These are phyloP conservation scores for Nicator chloris DNA, from an alignment of 2,113 vertebrate species.

Conservation along the genomic window DNA sequence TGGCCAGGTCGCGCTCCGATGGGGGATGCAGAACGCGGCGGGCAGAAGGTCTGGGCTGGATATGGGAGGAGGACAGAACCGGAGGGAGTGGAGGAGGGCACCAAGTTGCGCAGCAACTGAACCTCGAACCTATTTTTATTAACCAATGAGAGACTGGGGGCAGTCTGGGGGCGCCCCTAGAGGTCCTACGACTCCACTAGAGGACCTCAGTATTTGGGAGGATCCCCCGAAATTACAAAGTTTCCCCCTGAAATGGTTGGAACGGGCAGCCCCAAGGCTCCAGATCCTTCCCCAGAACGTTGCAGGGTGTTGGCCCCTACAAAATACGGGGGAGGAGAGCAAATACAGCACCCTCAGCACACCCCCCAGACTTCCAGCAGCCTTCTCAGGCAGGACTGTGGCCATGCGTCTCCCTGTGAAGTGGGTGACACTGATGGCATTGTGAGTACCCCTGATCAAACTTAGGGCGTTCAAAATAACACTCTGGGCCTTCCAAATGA, in stretches of 20 bases:
- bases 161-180: no score
- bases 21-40: rapidly evolving
- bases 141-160: no score
- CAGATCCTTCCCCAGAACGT: neutral
- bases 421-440: neutral
- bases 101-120: neutral
- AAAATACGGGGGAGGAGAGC: neutral
- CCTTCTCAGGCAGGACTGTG: neutral
- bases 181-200: neutral
- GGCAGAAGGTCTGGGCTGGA: neutral
- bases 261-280: neutral
- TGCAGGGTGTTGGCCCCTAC: no score
- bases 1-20: rapidly evolving
- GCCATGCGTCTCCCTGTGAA: neutral
- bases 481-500: neutral
- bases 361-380: neutral
- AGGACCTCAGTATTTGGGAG: neutral
- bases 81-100: neutral
- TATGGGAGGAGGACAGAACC: rapidly evolving
- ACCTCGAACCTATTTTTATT: neutral
- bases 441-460: neutral
- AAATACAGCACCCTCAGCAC: neutral
- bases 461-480: neutral
- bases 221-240: no score
- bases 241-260: neutral